phyloP scores from a whole-genome alignment of 2,113 vertebrate genomes.

The Zosterops pallidus region DNA sequence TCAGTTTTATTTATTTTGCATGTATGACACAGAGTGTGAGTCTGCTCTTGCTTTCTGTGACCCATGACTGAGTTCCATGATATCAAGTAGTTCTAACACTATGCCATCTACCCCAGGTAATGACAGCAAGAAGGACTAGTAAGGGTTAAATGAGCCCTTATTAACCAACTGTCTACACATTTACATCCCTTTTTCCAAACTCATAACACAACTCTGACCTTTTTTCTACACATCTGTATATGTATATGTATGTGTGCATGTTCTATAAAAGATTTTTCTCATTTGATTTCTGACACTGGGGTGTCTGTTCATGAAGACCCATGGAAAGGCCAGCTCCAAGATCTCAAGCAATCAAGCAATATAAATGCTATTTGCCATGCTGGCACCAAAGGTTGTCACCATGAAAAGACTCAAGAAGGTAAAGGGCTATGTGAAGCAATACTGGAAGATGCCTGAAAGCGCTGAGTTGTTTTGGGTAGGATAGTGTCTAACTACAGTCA shows the following conservation, averaged over 20 bases:
- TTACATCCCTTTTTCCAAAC: neutral
- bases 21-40: neutral
- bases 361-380: neutral
- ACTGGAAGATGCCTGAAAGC: neutral
- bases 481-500: neutral
- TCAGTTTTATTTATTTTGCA: neutral
- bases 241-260: fast-evolving
- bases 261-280: neutral
- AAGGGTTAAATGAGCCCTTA: neutral
- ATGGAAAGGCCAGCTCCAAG: neutral
- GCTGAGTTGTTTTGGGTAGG: neutral
- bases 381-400: neutral
- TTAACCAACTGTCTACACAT: neutral
- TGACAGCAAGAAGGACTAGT: neutral
- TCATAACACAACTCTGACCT: neutral
- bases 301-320: neutral
- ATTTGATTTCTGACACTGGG: neutral
- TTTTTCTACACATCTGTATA: neutral
- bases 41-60: neutral
- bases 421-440: neutral
- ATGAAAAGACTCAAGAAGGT: neutral
- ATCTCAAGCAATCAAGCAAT: neutral
- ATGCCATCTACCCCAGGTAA: neutral
- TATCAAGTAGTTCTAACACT: neutral
- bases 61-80: neutral